phyloP scores from a whole-genome alignment of 2,797 vertebrate genomes.

The Todus mexicanus region DNA sequence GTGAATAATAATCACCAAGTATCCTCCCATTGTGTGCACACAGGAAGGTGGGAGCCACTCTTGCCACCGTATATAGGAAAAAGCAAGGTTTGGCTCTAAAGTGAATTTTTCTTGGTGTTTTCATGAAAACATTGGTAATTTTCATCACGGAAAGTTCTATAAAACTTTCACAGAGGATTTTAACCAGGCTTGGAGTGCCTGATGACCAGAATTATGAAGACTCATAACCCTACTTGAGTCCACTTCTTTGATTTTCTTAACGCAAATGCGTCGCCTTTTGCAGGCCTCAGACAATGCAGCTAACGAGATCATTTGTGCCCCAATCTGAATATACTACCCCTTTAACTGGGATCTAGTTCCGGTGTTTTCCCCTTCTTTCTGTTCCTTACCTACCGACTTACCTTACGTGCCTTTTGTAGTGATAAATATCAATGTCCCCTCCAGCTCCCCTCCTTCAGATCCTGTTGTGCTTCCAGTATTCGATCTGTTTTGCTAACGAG shows the following conservation, averaged over 20 bases:
- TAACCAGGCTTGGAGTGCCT: neutral
- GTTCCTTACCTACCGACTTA: neutral
- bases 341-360: neutral
- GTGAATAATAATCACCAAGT: neutral
- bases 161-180: neutral
- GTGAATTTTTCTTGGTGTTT: neutral
- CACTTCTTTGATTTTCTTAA: neutral
- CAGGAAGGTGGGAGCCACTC: neutral
- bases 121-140: neutral
- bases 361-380: neutral
- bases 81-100: neutral
- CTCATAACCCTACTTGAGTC: neutral
- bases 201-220: neutral
- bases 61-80: neutral
- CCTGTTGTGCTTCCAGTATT: neutral
- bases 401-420: neutral
- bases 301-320: neutral
- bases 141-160: neutral
- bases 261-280: neutral
- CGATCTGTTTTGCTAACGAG: rapidly evolving
- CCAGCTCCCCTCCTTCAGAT: neutral
- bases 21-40: neutral
- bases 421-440: neutral
- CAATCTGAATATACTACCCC: neutral
- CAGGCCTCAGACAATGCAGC: neutral